Evolutionary conservation across 2,797 vertebrate genomes (phyloP).

Genomic region (Setipinna tenuifilis): DNA sequence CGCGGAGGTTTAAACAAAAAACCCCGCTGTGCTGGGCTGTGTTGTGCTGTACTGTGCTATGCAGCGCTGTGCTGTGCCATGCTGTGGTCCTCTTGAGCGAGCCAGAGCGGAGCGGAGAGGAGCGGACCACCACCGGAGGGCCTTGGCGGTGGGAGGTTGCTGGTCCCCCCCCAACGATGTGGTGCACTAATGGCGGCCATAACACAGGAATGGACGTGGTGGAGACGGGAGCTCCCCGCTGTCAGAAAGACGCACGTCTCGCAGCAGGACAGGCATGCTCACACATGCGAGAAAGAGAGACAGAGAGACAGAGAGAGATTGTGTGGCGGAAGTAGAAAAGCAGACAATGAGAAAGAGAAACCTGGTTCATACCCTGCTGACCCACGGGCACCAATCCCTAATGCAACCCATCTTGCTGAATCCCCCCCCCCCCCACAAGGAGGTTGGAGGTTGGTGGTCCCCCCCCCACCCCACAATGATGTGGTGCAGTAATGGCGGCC

Average conservation of each 20-base stretch:
- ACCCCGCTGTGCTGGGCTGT: background rate
- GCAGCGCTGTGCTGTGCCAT: background rate
- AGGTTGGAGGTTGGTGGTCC: background rate
- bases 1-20: background rate
- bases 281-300: background rate
- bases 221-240: too few relatives aligned
- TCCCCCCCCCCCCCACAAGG: too few relatives aligned
- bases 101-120: background rate
- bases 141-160: background rate
- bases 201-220: too few relatives aligned
- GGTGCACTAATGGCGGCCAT: too few relatives aligned
- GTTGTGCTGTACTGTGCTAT: background rate
- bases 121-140: background rate
- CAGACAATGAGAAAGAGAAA: conserved; percentile 21
- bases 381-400: conserved; percentile 32
- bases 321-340: background rate
- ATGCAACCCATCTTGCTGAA: background rate
- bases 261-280: too few relatives aligned
- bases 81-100: background rate
- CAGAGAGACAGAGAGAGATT: background rate
- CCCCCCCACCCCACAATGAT: background rate
- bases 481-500: background rate
- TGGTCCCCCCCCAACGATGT: too few relatives aligned
- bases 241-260: too few relatives aligned
- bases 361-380: conserved; percentile 35